Conservation (phyloP, 2,797 vertebrate genomes). For the Lepilemur septentrionalis region DNA sequence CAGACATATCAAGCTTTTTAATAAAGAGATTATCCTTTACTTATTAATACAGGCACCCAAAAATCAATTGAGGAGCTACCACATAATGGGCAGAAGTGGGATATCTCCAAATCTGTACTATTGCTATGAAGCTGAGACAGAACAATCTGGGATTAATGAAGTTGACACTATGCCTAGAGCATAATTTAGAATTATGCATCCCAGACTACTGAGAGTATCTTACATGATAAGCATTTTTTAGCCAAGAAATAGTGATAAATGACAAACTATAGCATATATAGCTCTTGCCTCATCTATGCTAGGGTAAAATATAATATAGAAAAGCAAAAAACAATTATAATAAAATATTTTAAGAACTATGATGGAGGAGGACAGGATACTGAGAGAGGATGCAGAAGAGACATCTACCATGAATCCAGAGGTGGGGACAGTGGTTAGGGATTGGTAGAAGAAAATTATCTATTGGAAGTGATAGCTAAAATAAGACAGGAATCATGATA, state of each 20-base stretch:
- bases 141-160: not conserved
- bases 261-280: not conserved
- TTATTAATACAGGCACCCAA: not conserved
- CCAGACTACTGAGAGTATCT: not conserved
- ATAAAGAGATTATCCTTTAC: not conserved
- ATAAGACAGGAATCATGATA: not conserved
- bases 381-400: not conserved
- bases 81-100: not conserved
- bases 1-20: not conserved
- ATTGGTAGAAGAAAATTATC: not conserved
- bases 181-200: not conserved
- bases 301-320: not conserved
- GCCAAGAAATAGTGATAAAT: not conserved
- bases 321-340: not conserved
- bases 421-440: not conserved
- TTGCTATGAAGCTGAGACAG: not conserved
- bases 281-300: fast-evolving
- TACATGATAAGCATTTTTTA: not conserved
- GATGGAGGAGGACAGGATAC: fast-evolving
- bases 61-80: not conserved
- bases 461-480: not conserved
- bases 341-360: not conserved
- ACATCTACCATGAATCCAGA: not conserved
- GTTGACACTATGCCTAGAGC: not conserved
- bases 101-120: not conserved